A percentile compares a stretch with the other conserved stretches of the same genome.
Evolutionary conservation across 2,888 invertebrate species (phyloP).

Genomic region (Leptura quadrifasciata): DNA sequence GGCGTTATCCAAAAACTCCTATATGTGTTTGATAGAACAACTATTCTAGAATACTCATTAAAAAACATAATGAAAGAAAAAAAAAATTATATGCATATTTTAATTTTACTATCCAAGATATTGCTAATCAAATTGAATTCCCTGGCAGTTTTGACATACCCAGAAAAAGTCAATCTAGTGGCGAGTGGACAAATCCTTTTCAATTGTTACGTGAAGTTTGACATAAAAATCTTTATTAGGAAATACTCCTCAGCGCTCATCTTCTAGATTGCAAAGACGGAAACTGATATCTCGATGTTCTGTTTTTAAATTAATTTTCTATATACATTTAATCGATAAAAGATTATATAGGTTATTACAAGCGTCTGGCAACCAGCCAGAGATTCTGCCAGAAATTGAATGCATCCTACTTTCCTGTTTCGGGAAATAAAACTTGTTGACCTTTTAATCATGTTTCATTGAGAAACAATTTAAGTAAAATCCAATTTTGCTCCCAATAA

Average conservation of each 20-base stretch:
- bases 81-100: too few relatives aligned
- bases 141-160: not conserved
- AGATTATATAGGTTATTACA: slow-evolving; percentile 40
- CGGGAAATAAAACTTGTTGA: slow-evolving; percentile 44
- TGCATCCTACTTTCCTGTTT: slow-evolving; percentile 32
- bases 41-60: too few relatives aligned
- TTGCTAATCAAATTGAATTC: too few relatives aligned
- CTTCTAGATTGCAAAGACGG: slow-evolving; percentile 19
- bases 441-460: slow-evolving; percentile 45
- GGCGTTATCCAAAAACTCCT: too few relatives aligned
- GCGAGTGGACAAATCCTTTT: slow-evolving; percentile 16
- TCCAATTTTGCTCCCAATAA: slow-evolving; percentile 17
- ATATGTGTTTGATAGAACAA: too few relatives aligned
- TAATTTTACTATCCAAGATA: too few relatives aligned
- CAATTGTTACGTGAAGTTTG: slow-evolving; percentile 30
- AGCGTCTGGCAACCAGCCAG: slow-evolving; percentile 32
- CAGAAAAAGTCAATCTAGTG: not conserved
- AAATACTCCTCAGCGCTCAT: slow-evolving; percentile 29
- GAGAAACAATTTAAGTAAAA: slow-evolving; percentile 37
- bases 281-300: slow-evolving; percentile 34
- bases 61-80: too few relatives aligned
- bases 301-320: slow-evolving; percentile 38
- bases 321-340: slow-evolving; percentile 42
- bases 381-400: slow-evolving; percentile 36
- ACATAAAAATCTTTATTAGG: slow-evolving; percentile 40